phyloP scores from a whole-genome alignment of 2,888 invertebrate species.

The Oscheius sp. region DNA sequence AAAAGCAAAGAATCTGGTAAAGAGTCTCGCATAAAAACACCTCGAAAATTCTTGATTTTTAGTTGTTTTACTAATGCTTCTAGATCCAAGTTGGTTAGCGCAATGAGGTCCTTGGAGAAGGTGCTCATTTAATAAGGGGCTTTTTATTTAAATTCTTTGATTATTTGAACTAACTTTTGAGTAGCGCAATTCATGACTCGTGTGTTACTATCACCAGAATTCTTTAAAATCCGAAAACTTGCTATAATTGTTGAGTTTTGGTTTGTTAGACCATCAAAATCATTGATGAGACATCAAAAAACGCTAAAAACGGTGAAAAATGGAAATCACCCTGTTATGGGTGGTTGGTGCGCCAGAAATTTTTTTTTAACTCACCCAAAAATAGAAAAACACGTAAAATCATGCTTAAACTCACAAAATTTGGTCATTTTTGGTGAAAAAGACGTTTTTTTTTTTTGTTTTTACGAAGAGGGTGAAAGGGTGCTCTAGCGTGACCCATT shows the following conservation, averaged over 20 bases:
- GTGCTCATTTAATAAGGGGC: constrained; percentile 23
- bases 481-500: constrained; percentile 19
- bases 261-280: constrained; percentile 31
- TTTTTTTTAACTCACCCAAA: constrained; percentile 14
- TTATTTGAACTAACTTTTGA: constrained; percentile 22
- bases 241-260: constrained; percentile 31
- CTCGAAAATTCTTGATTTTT: constrained; percentile 1
- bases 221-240: constrained; percentile 29
- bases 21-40: not conserved
- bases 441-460: constrained; percentile 11
- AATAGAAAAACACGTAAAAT: constrained; percentile 23
- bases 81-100: constrained; percentile 19
- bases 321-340: constrained; percentile 30
- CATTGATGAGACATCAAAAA: constrained; percentile 26
- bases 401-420: constrained; percentile 17
- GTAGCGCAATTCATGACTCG: constrained; percentile 23
- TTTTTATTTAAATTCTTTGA: constrained; percentile 26
- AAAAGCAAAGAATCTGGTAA: constrained; percentile 18
- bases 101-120: constrained; percentile 14
- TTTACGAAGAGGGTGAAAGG: constrained; percentile 22
- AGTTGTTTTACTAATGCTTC: constrained; percentile 3
- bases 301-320: constrained; percentile 31
- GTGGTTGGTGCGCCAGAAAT: constrained; percentile 27
- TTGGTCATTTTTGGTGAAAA: constrained; percentile 25
- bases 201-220: constrained; percentile 31